phyloP scores from a whole-genome alignment of 23 tunicate species.

The Clavelina lepadiformis region DNA sequence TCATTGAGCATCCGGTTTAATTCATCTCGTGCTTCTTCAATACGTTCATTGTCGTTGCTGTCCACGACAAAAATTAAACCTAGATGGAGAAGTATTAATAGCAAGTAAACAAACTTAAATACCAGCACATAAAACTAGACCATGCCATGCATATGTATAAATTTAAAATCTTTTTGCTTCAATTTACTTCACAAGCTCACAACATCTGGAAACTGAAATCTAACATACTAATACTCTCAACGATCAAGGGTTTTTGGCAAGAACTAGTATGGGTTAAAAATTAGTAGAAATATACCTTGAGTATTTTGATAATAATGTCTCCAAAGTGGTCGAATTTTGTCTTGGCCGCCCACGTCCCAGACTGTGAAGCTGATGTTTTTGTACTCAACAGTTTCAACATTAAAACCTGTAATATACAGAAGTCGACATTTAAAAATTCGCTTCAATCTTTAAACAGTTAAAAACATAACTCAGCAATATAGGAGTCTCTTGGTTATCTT shows the following conservation, averaged over 20 bases:
- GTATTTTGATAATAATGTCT: slow-evolving; percentile 63
- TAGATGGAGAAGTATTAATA: no score
- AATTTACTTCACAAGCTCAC: no score
- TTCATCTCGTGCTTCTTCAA: slow-evolving; percentile 86
- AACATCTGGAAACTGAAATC: no score
- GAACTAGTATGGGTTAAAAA: no score
- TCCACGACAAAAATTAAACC: slow-evolving; percentile 91
- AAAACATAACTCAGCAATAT: background rate
- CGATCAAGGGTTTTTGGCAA: no score
- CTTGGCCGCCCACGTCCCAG: slow-evolving; percentile 75
- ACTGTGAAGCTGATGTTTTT: slow-evolving; percentile 63
- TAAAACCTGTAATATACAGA: no score
- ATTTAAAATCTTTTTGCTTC: no score
- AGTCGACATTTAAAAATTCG: no score
- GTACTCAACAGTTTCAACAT: slow-evolving; percentile 44
- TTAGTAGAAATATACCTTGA: slow-evolving; percentile 36
- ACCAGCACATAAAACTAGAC: no score
- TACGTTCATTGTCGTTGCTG: slow-evolving; percentile 81
- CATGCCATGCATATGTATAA: no score
- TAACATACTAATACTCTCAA: no score
- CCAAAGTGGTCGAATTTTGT: slow-evolving; percentile 62
- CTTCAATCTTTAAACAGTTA: background rate
- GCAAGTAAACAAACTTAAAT: no score
- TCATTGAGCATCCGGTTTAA: slow-evolving; percentile 76
- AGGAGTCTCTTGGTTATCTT: background rate